A percentile compares a stretch with the other conserved stretches of the same genome.
Conservation (phyloP, 2,797 vertebrate species). For the Micropoecilia bifurca region DNA sequence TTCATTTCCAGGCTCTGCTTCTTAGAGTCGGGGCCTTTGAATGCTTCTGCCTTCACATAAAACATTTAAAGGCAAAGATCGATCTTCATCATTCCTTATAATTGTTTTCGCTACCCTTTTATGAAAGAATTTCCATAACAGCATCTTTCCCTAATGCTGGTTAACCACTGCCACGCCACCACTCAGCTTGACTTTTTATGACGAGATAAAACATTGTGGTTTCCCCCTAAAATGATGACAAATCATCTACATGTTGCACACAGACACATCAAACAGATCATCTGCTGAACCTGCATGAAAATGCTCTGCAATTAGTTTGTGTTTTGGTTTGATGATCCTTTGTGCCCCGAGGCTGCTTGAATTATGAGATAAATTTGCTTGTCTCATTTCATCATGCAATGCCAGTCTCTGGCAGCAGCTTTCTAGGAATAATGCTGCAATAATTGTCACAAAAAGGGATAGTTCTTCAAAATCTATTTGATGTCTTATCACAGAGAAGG, state of each 20-base stretch:
- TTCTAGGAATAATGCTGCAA: constrained; percentile 1
- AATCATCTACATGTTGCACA: constrained; percentile 23
- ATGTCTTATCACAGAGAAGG: constrained; percentile 6
- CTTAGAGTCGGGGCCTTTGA: too few relatives aligned
- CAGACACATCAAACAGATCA: constrained; percentile 56
- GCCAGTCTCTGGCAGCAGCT: constrained; percentile 23
- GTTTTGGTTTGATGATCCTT: constrained; percentile 73
- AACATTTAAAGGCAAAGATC: too few relatives aligned
- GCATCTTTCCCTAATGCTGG: constrained; percentile 57
- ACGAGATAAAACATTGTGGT: constrained; percentile 78
- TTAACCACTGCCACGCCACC: constrained; percentile 64
- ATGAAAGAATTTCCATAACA: too few relatives aligned
- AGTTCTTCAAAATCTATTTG: background rate
- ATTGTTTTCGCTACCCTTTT: too few relatives aligned
- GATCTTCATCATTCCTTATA: too few relatives aligned
- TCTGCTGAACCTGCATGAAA: constrained; percentile 61
- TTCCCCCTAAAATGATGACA: constrained; percentile 61
- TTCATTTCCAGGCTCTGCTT: too few relatives aligned
- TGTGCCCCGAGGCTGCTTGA: constrained; percentile 50
- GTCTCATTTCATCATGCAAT: constrained; percentile 61
- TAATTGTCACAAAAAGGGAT: constrained; percentile 4
- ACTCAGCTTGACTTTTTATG: constrained; percentile 48
- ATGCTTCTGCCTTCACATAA: too few relatives aligned
- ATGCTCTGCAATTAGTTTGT: constrained; percentile 77
- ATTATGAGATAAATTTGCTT: constrained; percentile 66